Conservation (phyloP, 92 coral and sea anemone species). For the Heteractis magnifica region DNA sequence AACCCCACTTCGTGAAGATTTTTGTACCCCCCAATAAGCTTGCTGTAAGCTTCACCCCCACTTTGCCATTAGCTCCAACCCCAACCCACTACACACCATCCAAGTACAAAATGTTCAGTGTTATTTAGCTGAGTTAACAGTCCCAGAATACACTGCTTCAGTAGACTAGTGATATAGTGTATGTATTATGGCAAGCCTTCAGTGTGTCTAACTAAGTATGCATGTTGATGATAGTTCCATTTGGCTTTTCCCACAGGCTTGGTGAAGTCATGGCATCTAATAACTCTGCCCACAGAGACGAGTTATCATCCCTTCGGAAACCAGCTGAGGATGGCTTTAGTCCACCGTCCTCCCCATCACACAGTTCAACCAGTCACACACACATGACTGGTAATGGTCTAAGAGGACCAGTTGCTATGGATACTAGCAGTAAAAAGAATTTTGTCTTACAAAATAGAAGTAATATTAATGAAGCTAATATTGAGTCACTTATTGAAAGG, state of each 20-base stretch:
- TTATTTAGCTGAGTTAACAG: too few relatives aligned
- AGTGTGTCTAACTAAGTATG: too few relatives aligned
- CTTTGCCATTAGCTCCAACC: too few relatives aligned
- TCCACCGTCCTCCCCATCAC: slow-evolving; percentile 76
- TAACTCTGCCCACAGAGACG: slow-evolving; percentile 77
- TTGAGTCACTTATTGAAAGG: slow-evolving; percentile 87
- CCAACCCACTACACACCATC: too few relatives aligned
- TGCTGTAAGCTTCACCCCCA: too few relatives aligned
- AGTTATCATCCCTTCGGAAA: slow-evolving; percentile 54
- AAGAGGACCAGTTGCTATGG: slow-evolving; percentile 29
- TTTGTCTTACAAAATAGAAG: slow-evolving; percentile 38
- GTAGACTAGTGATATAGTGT: too few relatives aligned
- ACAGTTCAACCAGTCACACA: slow-evolving; percentile 36
- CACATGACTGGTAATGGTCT: background rate
- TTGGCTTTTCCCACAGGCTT: slow-evolving; percentile 49
- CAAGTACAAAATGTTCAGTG: too few relatives aligned
- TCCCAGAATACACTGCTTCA: too few relatives aligned
- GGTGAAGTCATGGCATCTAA: slow-evolving; percentile 85
- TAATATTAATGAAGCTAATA: slow-evolving; percentile 63
- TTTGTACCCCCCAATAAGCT: too few relatives aligned
- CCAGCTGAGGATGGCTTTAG: slow-evolving; percentile 56
- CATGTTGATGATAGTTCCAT: too few relatives aligned
- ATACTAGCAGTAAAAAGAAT: slow-evolving; percentile 33
- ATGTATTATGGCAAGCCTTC: too few relatives aligned
- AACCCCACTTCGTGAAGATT: too few relatives aligned